Evolutionary conservation across 2,888 invertebrate species (phyloP), one percentile per base, ranked within the genome.

Genomic region (Phymatocera aterrima): DNA sequence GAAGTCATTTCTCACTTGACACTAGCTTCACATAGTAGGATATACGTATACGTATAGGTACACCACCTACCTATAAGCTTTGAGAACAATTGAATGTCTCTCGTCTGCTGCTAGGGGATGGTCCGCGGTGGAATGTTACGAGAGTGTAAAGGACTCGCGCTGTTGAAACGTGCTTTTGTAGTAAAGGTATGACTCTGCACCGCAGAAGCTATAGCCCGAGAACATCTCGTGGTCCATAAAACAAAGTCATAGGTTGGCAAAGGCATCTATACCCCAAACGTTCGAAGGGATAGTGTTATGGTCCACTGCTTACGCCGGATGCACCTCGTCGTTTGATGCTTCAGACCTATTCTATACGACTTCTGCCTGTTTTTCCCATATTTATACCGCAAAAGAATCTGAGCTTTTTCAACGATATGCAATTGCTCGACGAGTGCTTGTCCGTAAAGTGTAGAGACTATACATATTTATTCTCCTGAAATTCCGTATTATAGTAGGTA

Each of bases 1-100:
- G 64, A 64, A 64, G 64, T 64, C 34, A 40, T 64, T 64, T 64
- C 64, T 64, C 64, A 64, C 64, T 64, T 64, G 64, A 64, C 64
- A 64, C 64, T 37, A 10, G 64, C n/a, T 64, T 64, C 34, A 37
- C 64, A 40, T 21, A n/a, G n/a, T n/a, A 18, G 64, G 37, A 18
- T 64, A 37, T 64, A 12, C 21, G 40, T 64, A 15, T 15, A n/a
- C 15, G 5, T 34, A 34, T 15, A 24, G 6, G 28, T 4, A 57
- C 10, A 12, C n/a, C 46, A 46, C 46, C 24, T 8, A 21, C 10
- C n/a, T 8, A 34, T 37, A 37, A 21, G 64, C 34, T 61, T 64
- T 21, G 64, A 64, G 64, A 64, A 64, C 64, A 64, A 64, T 64
- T 64, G 64, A 64, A 64, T 40, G 64, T 64, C 64, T 34, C 64